Base-by-base conservation (phyloP, 2,888 invertebrate species). In the Linhomoeus sp. region DNA sequence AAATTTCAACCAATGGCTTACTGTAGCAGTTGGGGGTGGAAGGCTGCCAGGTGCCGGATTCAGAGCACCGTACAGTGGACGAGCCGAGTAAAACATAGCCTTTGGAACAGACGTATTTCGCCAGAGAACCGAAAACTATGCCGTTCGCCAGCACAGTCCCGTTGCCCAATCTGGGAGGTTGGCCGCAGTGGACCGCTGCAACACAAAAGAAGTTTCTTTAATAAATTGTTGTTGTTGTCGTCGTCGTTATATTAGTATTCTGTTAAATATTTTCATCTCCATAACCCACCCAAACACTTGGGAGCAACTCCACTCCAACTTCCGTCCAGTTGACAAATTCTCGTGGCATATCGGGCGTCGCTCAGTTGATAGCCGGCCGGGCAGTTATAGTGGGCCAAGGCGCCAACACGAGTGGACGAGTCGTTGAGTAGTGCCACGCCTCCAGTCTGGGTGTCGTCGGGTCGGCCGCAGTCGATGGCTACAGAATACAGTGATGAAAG, bases 171-270 rank as follows among this genome's bases (percentile, higher is more conserved):
- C 14, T 15, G 2, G 14, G 23, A 3, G 43, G 43, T 14, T 3
- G 15, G 17, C 26, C 37, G 38, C 47, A 47, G 19, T 41, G 37
- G n/a, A 47, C 43, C 3, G 15, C 47, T 47, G n/a, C 24, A 19
- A 7, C 7, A 24, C 15, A 3, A 12, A 19, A 5, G 22, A 19
- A 39, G 7, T n/a, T n/a, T n/a, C n/a, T n/a, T n/a, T n/a, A n/a
- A n/a, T n/a, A n/a, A n/a, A n/a, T n/a, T n/a, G n/a, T n/a, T n/a
- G n/a, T n/a, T n/a, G n/a, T n/a, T n/a, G n/a, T n/a, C n/a, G n/a
- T n/a, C n/a, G n/a, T n/a, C n/a, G n/a, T n/a, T n/a, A n/a, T n/a
- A n/a, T n/a, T n/a, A n/a, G n/a, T n/a, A n/a, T n/a, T n/a, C n/a
- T n/a, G n/a, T n/a, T n/a, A n/a, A n/a, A n/a, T n/a, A n/a, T n/a